Evolutionary conservation across 2,113 vertebrate genomes (phyloP), one percentile per base, ranked within the genome.

Genomic region (Melanotaenia duboulayi): DNA sequence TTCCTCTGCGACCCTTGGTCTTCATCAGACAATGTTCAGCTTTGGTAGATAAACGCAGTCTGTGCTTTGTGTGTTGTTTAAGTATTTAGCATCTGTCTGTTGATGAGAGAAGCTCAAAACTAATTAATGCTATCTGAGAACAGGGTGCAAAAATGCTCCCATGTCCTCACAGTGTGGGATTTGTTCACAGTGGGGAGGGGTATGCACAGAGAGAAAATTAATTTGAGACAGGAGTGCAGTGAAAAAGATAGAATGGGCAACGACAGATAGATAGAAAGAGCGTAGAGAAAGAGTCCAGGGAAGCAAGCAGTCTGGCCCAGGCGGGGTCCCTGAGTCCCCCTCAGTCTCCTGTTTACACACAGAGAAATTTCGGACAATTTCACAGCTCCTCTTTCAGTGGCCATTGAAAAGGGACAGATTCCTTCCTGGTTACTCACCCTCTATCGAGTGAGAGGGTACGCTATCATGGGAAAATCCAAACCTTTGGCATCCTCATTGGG

Each of bases 381-480:
- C 93, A 93, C 92, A 92, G 91, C 90, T 90, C 77, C 74, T 89
- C 78, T 90, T 94, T 94, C 91, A 93, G 85, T 22, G 56, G 80
- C 81, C 87, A 78, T 79, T 94, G 90, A 93, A 94, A 94, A 84
- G 92, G 87, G 77, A 86, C 90, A 83, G 92, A 93, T 94, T 94
- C 93, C 89, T 92, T 94, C 93, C 92, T 92, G 92, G 92, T 91
- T 93, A 91, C 92, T 91, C 91, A 90, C 90, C 87, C 89, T 86
- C 77, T 81, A 64, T 84, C 88, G 87, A 70, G 71, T 46, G 71
- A 84, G 80, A 83, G 85, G 67, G 77, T 82, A 90, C 86, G 88
- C 76, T 81, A 80, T 92, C 87, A 87, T 92, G 87, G 90, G 93
- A 95, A 95, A 94, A 93, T 82, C 76, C 83, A 88, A 94, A 94